Percentiles rank a stretch among this genome's conserved stretches.
These are phyloP conservation scores for Cataglyphis rosenhaueri DNA, from an alignment of 2,888 invertebrate species.

Conservation along the genomic window DNA sequence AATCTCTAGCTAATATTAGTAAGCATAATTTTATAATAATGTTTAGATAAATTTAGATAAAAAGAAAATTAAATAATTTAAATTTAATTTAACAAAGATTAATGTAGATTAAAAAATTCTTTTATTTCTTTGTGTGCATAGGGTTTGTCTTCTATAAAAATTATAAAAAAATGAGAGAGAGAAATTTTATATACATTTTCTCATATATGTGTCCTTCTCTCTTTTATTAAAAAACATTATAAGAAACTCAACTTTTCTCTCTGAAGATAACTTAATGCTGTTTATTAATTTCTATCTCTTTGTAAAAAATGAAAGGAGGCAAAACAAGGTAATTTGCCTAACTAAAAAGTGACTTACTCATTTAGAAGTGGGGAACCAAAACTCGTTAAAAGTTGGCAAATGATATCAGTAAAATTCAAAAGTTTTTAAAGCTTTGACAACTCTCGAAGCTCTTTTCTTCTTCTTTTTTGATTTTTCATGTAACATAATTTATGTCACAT, in stretches of 20 bases:
- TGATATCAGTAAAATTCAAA: slow-evolving; percentile 3
- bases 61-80: neutral
- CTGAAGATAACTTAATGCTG: slow-evolving; percentile 2
- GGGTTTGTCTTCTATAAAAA: neutral
- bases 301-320: neutral
- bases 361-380: slow-evolving; percentile 12
- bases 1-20: neutral
- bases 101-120: neutral
- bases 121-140: neutral
- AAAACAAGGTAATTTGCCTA: neutral
- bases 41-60: neutral
- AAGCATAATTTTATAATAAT: neutral
- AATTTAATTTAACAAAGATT: slow-evolving; percentile 5
- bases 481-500: neutral
- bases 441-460: neutral
- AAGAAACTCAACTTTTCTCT: slow-evolving; percentile 2
- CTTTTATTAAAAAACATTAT: neutral
- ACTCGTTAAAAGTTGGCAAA: slow-evolving; percentile 43
- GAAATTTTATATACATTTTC: neutral
- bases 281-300: neutral
- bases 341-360: neutral
- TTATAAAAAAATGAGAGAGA: neutral
- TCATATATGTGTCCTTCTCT: too few relatives aligned
- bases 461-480: neutral
- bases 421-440: neutral